These are phyloP conservation scores for Galbula dea DNA, from an alignment of 2,113 vertebrate genomes.

Conservation along the genomic window DNA sequence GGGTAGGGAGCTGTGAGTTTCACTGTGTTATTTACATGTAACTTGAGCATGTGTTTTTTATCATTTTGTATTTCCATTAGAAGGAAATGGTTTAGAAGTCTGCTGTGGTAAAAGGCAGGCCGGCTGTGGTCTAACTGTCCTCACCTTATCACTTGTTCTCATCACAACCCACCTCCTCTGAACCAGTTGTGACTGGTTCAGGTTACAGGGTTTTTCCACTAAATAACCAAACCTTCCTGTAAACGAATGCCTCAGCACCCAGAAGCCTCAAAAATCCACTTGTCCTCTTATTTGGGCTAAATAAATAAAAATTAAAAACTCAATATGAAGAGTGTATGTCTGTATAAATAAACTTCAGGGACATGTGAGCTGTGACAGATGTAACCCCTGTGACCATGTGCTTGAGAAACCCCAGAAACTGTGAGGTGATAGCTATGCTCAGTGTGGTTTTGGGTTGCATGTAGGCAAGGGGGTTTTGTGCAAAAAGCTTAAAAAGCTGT, in stretches of 20 bases:
- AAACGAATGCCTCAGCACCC: neutral
- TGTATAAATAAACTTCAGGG: neutral
- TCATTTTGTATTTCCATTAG: neutral
- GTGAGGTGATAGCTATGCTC: neutral
- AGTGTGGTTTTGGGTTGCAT: neutral
- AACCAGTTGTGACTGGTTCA: constrained; percentile 18
- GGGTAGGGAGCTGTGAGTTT: neutral
- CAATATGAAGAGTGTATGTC: neutral
- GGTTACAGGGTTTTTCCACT: constrained; percentile 51
- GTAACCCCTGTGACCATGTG: neutral
- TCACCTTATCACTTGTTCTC: neutral
- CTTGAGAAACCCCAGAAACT: neutral
- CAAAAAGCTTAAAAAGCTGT: neutral
- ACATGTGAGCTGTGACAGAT: neutral
- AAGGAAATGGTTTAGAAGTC: constrained; percentile 7
- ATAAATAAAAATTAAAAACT: neutral
- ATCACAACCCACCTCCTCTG: neutral
- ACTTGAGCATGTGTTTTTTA: neutral
- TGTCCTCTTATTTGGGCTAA: neutral
- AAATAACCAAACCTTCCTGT: neutral
- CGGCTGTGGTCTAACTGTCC: constrained; percentile 70
- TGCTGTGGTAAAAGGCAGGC: neutral
- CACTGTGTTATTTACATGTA: neutral
- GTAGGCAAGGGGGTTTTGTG: neutral
- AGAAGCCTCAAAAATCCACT: neutral